Percentiles rank a stretch among this genome's conserved stretches.
These are phyloP conservation scores for Cossypha heuglini DNA, from an alignment of 2,797 vertebrate species.

Conservation along the genomic window DNA sequence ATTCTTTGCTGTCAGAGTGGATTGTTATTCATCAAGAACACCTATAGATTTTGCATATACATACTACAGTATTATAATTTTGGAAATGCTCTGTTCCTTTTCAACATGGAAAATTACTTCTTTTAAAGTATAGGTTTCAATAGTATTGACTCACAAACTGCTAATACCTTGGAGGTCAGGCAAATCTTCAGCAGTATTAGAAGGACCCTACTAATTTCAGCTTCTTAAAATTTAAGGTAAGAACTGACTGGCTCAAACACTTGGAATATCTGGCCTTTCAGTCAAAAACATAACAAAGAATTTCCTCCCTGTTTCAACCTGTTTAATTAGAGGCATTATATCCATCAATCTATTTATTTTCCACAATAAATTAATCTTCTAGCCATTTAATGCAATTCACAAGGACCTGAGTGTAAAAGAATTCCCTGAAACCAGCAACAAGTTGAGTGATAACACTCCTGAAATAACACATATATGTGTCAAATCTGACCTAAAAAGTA, in stretches of 20 bases:
- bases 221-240: not conserved
- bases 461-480: constrained; percentile 27
- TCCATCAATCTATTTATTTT: not conserved
- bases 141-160: not conserved
- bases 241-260: not conserved
- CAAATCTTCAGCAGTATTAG: not conserved
- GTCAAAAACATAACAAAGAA: not conserved
- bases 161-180: not conserved
- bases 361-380: not conserved
- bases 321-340: not conserved
- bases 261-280: not conserved
- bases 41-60: constrained; percentile 54
- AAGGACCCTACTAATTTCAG: not conserved
- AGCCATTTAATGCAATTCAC: constrained; percentile 13
- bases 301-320: not conserved
- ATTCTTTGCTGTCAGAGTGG: constrained; percentile 73
- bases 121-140: constrained; percentile 5
- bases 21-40: constrained; percentile 61
- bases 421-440: constrained; percentile 11
- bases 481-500: constrained; percentile 50
- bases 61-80: not conserved
- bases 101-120: not conserved
- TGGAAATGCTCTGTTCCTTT: not conserved
- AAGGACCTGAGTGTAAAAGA: not conserved
- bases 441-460: not conserved